Evolutionary conservation across 2,888 invertebrate genomes (phyloP), one percentile per base, ranked within the genome.

Genomic region (Pristionchus entomophagus): DNA sequence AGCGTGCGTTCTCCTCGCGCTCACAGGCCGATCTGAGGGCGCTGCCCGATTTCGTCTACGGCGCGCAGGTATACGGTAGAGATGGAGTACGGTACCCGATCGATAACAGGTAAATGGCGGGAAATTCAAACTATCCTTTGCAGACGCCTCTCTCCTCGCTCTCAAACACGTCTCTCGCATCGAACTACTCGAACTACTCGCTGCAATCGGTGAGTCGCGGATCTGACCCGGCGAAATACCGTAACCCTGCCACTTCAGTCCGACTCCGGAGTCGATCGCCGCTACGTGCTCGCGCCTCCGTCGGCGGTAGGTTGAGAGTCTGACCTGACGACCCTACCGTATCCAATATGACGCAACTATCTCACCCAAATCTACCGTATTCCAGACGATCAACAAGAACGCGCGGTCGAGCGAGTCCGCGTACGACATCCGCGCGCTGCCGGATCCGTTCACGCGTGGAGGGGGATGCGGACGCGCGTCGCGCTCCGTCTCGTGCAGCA

Each of bases 311-410:
- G 49, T 29, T 3, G 19, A 29, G 22, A 29, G n/a, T 49, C 49
- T 49, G 78, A 78, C 77, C 77, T 45, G n/a, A 2, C 38, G 78
- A 41, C 45, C 32, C 32, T 49, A 49, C 45, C 45, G 73, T 77
- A 65, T 19, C 14, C n/a, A n/a, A n/a, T n/a, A n/a, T n/a, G n/a
- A n/a, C n/a, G n/a, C n/a, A n/a, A n/a, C n/a, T n/a, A n/a, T n/a
- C n/a, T n/a, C n/a, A n/a, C n/a, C n/a, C n/a, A n/a, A n/a, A n/a
- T 14, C 69, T 41, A 32, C 62, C 32, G 0, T 62, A 62, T 62
- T 62, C 62, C 69, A 78, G 78, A 78, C 78, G 45, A 8, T 78
- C 19, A 78, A 78, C 78, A 78, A 78, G 78, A 49, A 78, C 49
- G 78, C 78, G 45, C 41, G 78, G 17, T 26, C 78, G 29, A 49